phyloP scores from a whole-genome alignment of 2,888 invertebrate species.

The Pimpla rufipes region DNA sequence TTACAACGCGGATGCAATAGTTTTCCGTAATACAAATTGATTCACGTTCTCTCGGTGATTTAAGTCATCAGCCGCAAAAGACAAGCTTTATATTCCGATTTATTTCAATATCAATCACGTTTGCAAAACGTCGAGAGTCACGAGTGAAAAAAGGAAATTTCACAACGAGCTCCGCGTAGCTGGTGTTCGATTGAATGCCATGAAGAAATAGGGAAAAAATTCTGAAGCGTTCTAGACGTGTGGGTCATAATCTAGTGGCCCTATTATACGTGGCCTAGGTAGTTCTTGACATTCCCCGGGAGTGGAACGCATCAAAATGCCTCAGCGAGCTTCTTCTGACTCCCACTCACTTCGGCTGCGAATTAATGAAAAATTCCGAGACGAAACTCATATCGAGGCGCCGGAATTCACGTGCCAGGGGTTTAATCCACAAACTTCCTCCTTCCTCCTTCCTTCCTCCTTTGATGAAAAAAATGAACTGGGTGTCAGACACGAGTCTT shows the following conservation, averaged over 20 bases:
- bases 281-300: conserved; percentile 17
- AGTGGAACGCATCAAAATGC: conserved; percentile 36
- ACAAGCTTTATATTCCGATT: neutral
- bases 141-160: too few relatives aligned
- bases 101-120: neutral
- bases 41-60: neutral
- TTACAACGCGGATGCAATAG: neutral
- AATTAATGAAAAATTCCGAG: conserved; percentile 74
- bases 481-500: too few relatives aligned
- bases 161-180: too few relatives aligned
- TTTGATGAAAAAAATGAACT: too few relatives aligned
- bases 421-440: neutral
- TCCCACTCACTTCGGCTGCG: conserved; percentile 3
- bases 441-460: too few relatives aligned
- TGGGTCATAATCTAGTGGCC: conserved; percentile 27
- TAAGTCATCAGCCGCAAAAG: neutral
- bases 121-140: too few relatives aligned
- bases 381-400: conserved; percentile 69
- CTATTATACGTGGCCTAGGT: conserved; percentile 11
- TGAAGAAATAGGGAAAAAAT: neutral
- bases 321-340: conserved; percentile 26
- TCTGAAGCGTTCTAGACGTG: neutral
- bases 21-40: neutral
- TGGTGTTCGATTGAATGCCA: neutral
- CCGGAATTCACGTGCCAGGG: conserved; percentile 30